These are phyloP conservation scores for Dipodomys spectabilis DNA, from an alignment of 2,113 vertebrate genomes.

Conservation along the genomic window DNA sequence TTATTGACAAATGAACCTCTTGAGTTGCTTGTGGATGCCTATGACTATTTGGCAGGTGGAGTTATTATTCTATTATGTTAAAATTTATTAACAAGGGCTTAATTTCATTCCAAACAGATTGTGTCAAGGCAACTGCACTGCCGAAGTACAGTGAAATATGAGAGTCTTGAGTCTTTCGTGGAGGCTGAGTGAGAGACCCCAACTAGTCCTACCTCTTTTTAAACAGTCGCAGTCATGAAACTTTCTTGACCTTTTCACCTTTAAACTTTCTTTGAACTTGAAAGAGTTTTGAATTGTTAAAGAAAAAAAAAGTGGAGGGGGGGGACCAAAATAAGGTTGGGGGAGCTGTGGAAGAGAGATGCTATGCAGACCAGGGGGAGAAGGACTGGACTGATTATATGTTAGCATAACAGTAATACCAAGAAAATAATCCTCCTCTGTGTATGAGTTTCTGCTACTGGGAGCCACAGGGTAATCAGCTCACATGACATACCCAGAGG, in stretches of 20 bases:
- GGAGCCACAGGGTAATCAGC: slow-evolving; percentile 89
- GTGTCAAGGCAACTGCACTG: slow-evolving; percentile 81
- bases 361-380: slow-evolving; percentile 69
- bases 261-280: slow-evolving; percentile 93
- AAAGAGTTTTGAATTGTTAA: slow-evolving; percentile 88
- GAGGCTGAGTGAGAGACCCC: slow-evolving; percentile 85
- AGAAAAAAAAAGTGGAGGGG: slow-evolving; percentile 27
- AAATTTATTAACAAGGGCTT: slow-evolving; percentile 88
- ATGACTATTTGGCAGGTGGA: slow-evolving; percentile 84
- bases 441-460: slow-evolving; percentile 88
- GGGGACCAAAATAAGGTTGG: slow-evolving; percentile 49
- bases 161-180: slow-evolving; percentile 84
- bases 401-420: slow-evolving; percentile 88
- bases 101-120: slow-evolving; percentile 88
- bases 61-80: slow-evolving; percentile 86
- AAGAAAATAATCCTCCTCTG: slow-evolving; percentile 90
- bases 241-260: slow-evolving; percentile 92
- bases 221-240: slow-evolving; percentile 89
- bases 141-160: slow-evolving; percentile 84
- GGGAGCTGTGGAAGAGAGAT: slow-evolving; percentile 67
- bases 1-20: slow-evolving; percentile 82
- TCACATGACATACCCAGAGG: slow-evolving; percentile 91
- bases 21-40: slow-evolving; percentile 79
- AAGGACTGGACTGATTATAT: slow-evolving; percentile 89
- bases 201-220: slow-evolving; percentile 88